Evolutionary conservation across 1,140 invertebrate genomes (phyloP).

Genomic region (Carposina sasakii): DNA sequence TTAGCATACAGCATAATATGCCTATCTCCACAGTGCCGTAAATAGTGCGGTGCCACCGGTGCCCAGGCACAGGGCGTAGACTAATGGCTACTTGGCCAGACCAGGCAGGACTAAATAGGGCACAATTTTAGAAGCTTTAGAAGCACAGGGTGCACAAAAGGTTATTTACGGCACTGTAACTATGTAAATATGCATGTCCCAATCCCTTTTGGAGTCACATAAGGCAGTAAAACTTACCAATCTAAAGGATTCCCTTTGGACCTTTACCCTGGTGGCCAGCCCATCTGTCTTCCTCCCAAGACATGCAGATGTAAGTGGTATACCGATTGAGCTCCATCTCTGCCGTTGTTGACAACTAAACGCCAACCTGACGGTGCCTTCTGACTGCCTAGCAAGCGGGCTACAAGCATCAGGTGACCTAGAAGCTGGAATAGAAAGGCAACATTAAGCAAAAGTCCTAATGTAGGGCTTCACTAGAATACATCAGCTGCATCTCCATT

Average conservation of each 20-base stretch:
- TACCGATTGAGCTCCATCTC: constrained; percentile 80
- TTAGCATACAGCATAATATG: too few species aligned
- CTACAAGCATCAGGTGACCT: constrained; percentile 77
- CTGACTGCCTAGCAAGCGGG: constrained; percentile 72
- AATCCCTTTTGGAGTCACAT: not conserved
- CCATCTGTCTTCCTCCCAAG: constrained; percentile 85
- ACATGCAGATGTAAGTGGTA: constrained; percentile 85
- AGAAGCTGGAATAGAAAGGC: constrained; percentile 69
- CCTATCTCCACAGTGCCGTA: too few species aligned
- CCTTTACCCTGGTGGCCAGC: constrained; percentile 89
- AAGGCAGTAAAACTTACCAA: not conserved
- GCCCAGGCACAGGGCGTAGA: too few species aligned
- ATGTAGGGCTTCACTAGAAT: too few species aligned
- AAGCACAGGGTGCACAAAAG: too few species aligned
- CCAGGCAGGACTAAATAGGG: too few species aligned
- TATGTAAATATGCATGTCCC: not conserved
- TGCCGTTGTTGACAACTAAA: constrained; percentile 82
- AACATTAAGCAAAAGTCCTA: too few species aligned
- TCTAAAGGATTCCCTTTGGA: not conserved
- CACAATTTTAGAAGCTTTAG: too few species aligned
- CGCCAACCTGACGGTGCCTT: constrained; percentile 72
- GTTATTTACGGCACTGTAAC: not conserved
- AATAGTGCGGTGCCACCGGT: too few species aligned
- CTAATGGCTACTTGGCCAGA: too few species aligned
- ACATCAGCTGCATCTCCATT: too few species aligned